Percentiles rank a stretch among this genome's conserved stretches.
These are phyloP conservation scores for Drosophila bunnanda DNA, from an alignment of 2,888 invertebrate species.

Conservation along the genomic window DNA sequence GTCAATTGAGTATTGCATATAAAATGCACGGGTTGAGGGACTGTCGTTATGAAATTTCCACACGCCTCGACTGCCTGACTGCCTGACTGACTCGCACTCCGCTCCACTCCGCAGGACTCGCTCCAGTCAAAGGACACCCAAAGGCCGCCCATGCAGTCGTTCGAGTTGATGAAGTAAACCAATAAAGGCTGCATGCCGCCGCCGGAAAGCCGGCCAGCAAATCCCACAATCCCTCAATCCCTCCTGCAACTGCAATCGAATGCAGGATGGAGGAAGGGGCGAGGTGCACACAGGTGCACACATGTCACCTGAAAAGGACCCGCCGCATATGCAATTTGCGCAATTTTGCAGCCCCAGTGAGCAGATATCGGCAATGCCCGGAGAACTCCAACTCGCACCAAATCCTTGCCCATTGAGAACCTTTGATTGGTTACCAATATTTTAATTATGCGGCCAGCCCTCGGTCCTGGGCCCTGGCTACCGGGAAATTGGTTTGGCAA, in stretches of 20 bases:
- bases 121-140: not conserved
- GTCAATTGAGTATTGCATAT: constrained; percentile 81
- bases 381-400: not conserved
- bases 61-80: constrained; percentile 69
- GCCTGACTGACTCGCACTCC: constrained; percentile 24
- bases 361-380: constrained; percentile 61
- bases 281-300: constrained; percentile 44
- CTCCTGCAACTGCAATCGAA: constrained; percentile 40
- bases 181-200: constrained; percentile 78
- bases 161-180: constrained; percentile 81
- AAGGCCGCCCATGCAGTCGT: constrained; percentile 39
- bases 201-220: constrained; percentile 68
- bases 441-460: constrained; percentile 75
- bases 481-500: constrained; percentile 59
- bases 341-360: constrained; percentile 80
- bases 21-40: no score
- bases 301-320: constrained; percentile 72
- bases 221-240: constrained; percentile 43
- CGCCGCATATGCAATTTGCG: constrained; percentile 75
- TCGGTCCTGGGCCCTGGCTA: constrained; percentile 61
- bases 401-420: constrained; percentile 55
- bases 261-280: constrained; percentile 1
- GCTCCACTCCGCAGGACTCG: not conserved
- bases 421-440: constrained; percentile 81
- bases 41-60: constrained; percentile 76